Percentiles rank a stretch among this genome's conserved stretches.
These are phyloP conservation scores for Leptogaster cylindrica DNA, from an alignment of 2,888 invertebrate genomes.

Conservation along the genomic window DNA sequence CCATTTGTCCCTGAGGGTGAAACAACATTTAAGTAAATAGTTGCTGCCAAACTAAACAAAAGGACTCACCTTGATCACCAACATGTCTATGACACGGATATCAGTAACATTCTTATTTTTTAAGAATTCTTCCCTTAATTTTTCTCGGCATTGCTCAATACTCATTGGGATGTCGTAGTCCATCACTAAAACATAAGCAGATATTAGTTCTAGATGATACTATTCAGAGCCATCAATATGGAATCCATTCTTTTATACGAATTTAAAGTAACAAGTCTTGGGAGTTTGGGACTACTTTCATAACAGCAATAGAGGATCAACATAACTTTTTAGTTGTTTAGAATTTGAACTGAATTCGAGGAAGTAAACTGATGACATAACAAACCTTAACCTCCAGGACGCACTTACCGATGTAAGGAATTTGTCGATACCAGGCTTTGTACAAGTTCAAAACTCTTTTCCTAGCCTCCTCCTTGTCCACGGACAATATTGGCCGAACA, in stretches of 20 bases:
- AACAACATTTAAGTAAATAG: constrained; percentile 33
- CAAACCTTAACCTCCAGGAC: constrained; percentile 42
- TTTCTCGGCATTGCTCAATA: constrained; percentile 71
- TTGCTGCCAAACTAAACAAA: not conserved
- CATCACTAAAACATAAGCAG: constrained; percentile 68
- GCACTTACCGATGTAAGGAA: constrained; percentile 83
- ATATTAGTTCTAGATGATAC: too few relatives aligned
- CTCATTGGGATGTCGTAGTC: constrained; percentile 84
- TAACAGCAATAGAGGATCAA: too few relatives aligned
- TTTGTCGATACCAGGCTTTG: constrained; percentile 92
- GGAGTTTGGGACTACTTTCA: too few relatives aligned
- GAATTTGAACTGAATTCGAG: too few relatives aligned
- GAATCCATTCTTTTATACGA: too few relatives aligned
- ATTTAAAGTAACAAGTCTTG: too few relatives aligned
- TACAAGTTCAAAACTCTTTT: constrained; percentile 85
- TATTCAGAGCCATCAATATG: too few relatives aligned
- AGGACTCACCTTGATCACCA: constrained; percentile 81
- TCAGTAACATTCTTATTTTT: constrained; percentile 81
- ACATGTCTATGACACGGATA: constrained; percentile 87
- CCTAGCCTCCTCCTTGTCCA: constrained; percentile 77
- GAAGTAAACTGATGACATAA: constrained; percentile 53
- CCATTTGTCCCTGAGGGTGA: constrained; percentile 87
- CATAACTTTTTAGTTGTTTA: too few relatives aligned
- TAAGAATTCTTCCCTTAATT: constrained; percentile 79
- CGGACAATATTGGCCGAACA: constrained; percentile 86